Percentiles rank a stretch among this genome's conserved stretches.
These are phyloP conservation scores for Australoheros facetus DNA, from an alignment of 2,797 vertebrate species.

Conservation along the genomic window DNA sequence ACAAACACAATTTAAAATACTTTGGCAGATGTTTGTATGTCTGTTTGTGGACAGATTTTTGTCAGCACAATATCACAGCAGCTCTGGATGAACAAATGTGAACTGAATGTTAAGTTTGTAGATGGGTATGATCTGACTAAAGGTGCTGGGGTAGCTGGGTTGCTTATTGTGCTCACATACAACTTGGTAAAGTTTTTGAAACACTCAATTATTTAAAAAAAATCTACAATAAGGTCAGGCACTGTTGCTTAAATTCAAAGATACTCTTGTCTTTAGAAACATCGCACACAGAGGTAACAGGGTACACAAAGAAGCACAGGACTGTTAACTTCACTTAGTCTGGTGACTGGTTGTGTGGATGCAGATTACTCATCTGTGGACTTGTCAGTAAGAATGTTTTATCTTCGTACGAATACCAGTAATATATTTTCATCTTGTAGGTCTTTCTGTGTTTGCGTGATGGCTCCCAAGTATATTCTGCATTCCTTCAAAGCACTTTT, in stretches of 20 bases:
- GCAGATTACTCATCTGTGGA: not conserved
- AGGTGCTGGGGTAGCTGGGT: not conserved
- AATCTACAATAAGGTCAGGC: not conserved
- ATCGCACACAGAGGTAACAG: too few relatives aligned
- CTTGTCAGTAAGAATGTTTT: not conserved
- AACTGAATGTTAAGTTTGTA: not conserved
- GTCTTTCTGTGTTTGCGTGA: not conserved
- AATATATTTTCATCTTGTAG: not conserved
- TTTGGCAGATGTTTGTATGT: not conserved
- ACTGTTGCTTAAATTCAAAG: not conserved
- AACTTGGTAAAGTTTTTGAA: too few relatives aligned
- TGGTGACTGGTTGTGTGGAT: not conserved
- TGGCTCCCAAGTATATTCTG: not conserved
- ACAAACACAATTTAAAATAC: not conserved
- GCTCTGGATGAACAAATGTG: not conserved
- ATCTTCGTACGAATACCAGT: not conserved
- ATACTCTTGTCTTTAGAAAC: not conserved
- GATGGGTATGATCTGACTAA: not conserved
- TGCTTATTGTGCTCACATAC: too few relatives aligned
- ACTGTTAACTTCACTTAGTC: not conserved
- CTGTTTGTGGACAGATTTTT: not conserved
- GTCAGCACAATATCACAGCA: not conserved
- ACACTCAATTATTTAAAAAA: not conserved
- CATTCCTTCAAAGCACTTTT: not conserved
- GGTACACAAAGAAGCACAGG: not conserved